Evolutionary conservation across 1,140 invertebrate genomes (phyloP), one percentile per base, ranked within the genome.

Genomic region (Aphis craccivora): DNA sequence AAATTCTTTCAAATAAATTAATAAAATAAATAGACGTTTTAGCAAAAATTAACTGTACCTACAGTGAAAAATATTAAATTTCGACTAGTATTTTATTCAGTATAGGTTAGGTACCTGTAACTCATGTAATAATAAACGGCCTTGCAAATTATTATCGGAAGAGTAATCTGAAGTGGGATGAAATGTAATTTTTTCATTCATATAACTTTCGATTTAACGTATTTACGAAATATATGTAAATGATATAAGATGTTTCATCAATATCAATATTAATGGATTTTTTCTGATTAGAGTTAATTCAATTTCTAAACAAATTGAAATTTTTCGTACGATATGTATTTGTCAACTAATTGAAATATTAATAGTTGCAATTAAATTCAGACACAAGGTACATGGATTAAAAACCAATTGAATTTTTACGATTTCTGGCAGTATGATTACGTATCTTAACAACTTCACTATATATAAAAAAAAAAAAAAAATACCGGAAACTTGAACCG

Each of bases 401-500:
- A 45, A 88, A 88, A 48, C 30, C 45, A 48, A 48, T 88, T 48
- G 86, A 88, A 45, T 18, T 51, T 88, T 48, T 48, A 88, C 14
- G 45, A 88, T 22, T 14, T 45, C 45, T 88, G 86, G 51, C 86
- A 88, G 45, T 84, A 4, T 83, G 76, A 40, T 88, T 88, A 88
- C 20, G 87, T 35, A 35, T 88, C 18, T 88, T 35, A 88, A 88
- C 87, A 88, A 88, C 87, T 88, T 88, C 18, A 51, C 30, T 37
- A 87, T 11, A 20, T 14, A 48, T 2, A 84, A 84, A 40, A 84
- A 40, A 40, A 48, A 8, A 84, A 84, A 40, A 84, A 40, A 40
- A 86, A 53, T 88, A 48, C 87, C 87, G 87, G 87, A 51, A 23
- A 88, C 87, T 51, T 48, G 86, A 88, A 88, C 87, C 87, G 87